Evolutionary conservation across 2,797 vertebrate species (phyloP), one percentile per base, ranked within the genome.

Genomic region (Sebastes oblongus): DNA sequence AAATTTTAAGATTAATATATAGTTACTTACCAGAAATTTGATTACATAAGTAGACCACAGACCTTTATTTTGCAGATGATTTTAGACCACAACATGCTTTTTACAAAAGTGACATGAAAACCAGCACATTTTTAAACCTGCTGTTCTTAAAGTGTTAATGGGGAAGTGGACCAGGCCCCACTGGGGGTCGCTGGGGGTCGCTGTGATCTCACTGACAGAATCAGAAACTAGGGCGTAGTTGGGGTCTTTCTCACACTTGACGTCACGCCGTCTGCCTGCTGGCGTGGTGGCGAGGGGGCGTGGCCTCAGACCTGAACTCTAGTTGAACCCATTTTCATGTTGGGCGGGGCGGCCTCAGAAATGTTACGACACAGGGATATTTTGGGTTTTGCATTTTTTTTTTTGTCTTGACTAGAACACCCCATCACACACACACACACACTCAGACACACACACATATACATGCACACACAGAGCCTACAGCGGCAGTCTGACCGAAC

Each of bases 401-500:
- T 78, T 20, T 89, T 83, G 62, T 20, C 90, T 83, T 79, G 64
- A 85, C 52, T 62, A 25, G 22, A 29, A 8, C 18, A 66, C 61
- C 34, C 34, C 34, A 36, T 36, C 34, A 62, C 65, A 61, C 74
- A 27, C 27, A 25, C 25, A 80, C 71, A 89, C 16, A 16, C 80
- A 83, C 74, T 81, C 72, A 89, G 30, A 83, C 67, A 60, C 73
- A 60, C 73, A 79, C 61, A 62, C 65, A 61, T 59, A 75, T 46
- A 18, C 18, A 8, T 46, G 14, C 80, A 83, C 74, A 82, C 72
- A 89, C 34, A 83, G 20, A 52, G 90, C 93, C 91, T 77, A 80
- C 77, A 92, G 94, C 89, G 50, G 72, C 79, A 75, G 83, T 90
- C 90, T 96, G 96, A 95, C 95, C 92, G 89, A 89, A 82, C 90